These are phyloP conservation scores for Ischnus inquisitorius DNA, from an alignment of 2,888 invertebrate genomes.

Conservation along the genomic window DNA sequence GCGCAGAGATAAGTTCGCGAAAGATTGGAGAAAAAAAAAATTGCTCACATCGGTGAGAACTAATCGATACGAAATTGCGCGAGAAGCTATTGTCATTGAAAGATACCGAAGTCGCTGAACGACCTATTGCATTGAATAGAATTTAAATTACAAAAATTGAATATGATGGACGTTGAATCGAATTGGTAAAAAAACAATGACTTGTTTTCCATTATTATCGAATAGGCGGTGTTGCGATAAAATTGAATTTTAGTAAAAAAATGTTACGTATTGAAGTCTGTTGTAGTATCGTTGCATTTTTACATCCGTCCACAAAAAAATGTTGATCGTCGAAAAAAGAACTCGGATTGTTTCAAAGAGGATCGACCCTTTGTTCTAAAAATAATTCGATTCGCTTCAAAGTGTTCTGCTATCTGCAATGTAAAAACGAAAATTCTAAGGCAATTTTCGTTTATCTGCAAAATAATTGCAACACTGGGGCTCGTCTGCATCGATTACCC, in stretches of 20 bases:
- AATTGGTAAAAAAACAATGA: too few species aligned
- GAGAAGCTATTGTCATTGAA: not conserved
- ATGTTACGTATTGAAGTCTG: too few species aligned
- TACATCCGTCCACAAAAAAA: not conserved
- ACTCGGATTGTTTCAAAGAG: not conserved
- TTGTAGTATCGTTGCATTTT: too few species aligned
- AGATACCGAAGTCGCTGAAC: not conserved
- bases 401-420: not conserved
- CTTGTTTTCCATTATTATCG: too few species aligned
- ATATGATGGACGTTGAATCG: too few species aligned
- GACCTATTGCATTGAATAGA: not conserved
- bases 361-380: not conserved
- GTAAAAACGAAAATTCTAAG: not conserved
- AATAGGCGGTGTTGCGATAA: too few species aligned
- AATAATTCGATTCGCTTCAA: not conserved
- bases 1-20: not conserved
- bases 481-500: not conserved
- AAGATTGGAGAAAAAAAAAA: constrained; percentile 19
- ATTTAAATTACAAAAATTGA: too few species aligned
- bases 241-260: too few species aligned
- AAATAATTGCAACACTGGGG: not conserved
- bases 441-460: not conserved
- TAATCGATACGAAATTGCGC: constrained; percentile 19
- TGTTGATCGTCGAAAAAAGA: too few species aligned
- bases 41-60: not conserved